A percentile compares a stretch with the other conserved stretches of the same genome.
Evolutionary conservation across 2,797 vertebrate genomes (phyloP).

Genomic region (Mastacembelus armatus): DNA sequence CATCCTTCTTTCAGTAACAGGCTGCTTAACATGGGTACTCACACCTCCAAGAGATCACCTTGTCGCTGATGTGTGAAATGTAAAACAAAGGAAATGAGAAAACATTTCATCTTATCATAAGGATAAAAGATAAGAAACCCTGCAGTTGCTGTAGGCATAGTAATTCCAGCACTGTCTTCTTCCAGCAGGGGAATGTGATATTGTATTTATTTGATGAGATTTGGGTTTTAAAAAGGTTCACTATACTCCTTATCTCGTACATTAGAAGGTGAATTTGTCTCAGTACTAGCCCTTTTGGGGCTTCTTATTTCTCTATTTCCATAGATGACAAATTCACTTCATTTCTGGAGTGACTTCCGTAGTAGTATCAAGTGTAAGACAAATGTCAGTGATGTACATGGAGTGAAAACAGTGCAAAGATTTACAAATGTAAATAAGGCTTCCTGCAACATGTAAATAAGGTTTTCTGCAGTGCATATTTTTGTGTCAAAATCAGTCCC

Average conservation of each 20-base stretch:
- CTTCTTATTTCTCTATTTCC: conserved; percentile 9
- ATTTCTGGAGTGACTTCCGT: conserved; percentile 33
- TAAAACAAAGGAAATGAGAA: conserved; percentile 74
- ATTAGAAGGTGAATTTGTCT: conserved; percentile 30
- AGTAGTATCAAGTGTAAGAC: conserved; percentile 40
- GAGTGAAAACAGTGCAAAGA: not conserved
- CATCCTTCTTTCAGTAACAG: conserved; percentile 59
- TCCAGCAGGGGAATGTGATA: conserved; percentile 50
- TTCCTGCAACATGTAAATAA: too few species aligned
- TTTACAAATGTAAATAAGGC: too few species aligned
- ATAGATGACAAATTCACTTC: conserved; percentile 56
- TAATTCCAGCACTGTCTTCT: conserved; percentile 42
- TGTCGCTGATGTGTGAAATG: conserved; percentile 63
- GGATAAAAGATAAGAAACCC: conserved; percentile 60
- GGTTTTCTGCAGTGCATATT: too few species aligned
- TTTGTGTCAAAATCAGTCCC: too few species aligned
- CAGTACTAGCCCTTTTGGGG: conserved; percentile 34
- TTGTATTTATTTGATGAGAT: conserved; percentile 64
- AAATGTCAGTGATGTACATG: conserved; percentile 6
- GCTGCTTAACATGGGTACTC: conserved; percentile 68
- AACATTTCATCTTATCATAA: conserved; percentile 62
- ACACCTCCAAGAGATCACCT: conserved; percentile 58
- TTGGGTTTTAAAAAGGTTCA: conserved; percentile 42
- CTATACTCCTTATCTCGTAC: conserved; percentile 29
- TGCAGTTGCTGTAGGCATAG: conserved; percentile 39